Evolutionary conservation across 2,888 invertebrate species (phyloP).

Genomic region (Isoperla grammatica): DNA sequence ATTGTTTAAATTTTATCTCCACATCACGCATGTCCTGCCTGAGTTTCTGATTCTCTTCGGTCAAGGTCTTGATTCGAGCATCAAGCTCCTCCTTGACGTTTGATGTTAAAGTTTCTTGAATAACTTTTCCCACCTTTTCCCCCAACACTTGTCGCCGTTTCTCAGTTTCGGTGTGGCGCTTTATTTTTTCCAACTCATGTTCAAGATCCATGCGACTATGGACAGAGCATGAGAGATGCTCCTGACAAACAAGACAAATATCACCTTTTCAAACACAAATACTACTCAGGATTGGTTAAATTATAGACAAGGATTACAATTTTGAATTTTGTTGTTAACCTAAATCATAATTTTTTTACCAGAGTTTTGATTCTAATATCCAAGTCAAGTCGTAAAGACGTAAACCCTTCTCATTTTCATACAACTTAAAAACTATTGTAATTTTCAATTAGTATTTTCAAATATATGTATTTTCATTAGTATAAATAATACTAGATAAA

Average conservation of each 20-base stretch:
- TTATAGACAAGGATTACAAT: too few relatives aligned
- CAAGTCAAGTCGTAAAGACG: too few relatives aligned
- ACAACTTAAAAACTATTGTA: too few relatives aligned
- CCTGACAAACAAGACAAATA: neutral
- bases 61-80: conserved; percentile 1
- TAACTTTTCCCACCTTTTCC: neutral
- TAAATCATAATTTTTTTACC: too few relatives aligned
- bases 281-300: too few relatives aligned
- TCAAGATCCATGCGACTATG: neutral
- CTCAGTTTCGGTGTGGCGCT: neutral
- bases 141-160: neutral
- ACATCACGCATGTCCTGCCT: neutral
- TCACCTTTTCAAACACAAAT: too few relatives aligned
- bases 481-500: too few relatives aligned
- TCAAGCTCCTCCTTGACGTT: neutral
- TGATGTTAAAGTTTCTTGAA: neutral
- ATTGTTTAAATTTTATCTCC: neutral
- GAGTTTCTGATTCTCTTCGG: neutral
- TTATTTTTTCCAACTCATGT: neutral
- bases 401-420: too few relatives aligned
- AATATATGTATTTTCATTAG: too few relatives aligned
- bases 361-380: too few relatives aligned
- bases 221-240: neutral
- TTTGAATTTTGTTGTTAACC: too few relatives aligned
- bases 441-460: too few relatives aligned